Percentiles rank a stretch among this genome's conserved stretches.
These are phyloP conservation scores for Saxidomus purpurata DNA, from an alignment of 1,140 invertebrate species.

Conservation along the genomic window DNA sequence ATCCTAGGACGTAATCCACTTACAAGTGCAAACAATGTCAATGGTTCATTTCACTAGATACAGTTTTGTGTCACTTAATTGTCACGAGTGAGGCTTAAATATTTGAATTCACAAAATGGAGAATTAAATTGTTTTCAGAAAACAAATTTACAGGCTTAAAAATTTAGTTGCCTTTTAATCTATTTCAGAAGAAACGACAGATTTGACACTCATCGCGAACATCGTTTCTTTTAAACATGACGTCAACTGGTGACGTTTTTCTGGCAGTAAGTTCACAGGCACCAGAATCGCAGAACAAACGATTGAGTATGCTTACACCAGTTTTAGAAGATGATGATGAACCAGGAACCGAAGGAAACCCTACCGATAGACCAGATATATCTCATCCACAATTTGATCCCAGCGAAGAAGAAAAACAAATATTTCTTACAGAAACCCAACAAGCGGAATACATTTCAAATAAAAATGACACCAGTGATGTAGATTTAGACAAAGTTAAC, in stretches of 20 bases:
- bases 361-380: neutral
- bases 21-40: neutral
- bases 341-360: conserved; percentile 37
- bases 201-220: neutral
- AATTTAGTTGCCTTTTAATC: too few relatives aligned
- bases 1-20: neutral
- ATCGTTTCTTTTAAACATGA: neutral
- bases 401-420: conserved; percentile 34
- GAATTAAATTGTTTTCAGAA: too few relatives aligned
- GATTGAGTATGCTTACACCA: conserved; percentile 66
- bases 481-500: neutral
- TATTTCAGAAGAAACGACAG: too few relatives aligned
- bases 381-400: conserved; percentile 64
- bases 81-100: too few relatives aligned
- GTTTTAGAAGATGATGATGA: conserved; percentile 70
- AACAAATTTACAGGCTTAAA: too few relatives aligned
- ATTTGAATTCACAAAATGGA: too few relatives aligned
- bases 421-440: conserved; percentile 53
- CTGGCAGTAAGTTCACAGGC: conserved; percentile 39
- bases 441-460: conserved; percentile 44
- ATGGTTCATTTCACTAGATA: neutral
- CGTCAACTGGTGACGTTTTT: conserved; percentile 50
- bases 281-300: neutral
- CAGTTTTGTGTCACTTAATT: too few relatives aligned
- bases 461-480: conserved; percentile 16